Conservation (phyloP, 2,113 vertebrate genomes). For the Dasyprocta punctata region DNA sequence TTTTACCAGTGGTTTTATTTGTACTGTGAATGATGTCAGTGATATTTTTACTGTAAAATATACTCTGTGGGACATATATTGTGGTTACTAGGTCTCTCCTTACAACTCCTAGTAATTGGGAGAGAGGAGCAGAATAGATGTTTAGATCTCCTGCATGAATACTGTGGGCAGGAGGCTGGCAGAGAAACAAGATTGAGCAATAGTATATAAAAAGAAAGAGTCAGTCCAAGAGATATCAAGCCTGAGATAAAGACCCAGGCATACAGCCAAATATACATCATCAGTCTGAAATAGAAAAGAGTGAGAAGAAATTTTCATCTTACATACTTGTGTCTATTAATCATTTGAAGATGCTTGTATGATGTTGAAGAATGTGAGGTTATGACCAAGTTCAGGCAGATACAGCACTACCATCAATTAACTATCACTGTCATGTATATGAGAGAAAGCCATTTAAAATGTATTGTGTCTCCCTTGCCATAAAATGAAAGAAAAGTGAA, state of each 20-base stretch:
- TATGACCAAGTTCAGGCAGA: not conserved
- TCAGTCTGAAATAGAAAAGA: not conserved
- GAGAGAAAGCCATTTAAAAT: not conserved
- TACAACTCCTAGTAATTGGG: not conserved
- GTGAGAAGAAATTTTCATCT: not conserved
- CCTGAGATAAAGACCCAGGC: not conserved
- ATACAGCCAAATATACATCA: not conserved
- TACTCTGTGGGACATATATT: not conserved
- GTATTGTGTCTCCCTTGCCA: not conserved
- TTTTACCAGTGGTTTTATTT: slow-evolving; percentile 1
- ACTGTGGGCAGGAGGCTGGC: not conserved
- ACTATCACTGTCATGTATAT: not conserved
- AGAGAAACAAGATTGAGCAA: not conserved
- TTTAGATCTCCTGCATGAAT: not conserved
- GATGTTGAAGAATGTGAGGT: not conserved
- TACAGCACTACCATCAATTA: not conserved
- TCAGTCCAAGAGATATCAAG: not conserved
- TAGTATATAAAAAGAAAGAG: not conserved
- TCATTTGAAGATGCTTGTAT: not conserved
- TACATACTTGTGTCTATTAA: not conserved
- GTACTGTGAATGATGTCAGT: not conserved
- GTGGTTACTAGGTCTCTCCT: not conserved
- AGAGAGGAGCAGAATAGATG: not conserved
- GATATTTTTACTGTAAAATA: not conserved
- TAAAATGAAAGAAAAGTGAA: not conserved